Percentiles rank a stretch among this genome's conserved stretches.
Conservation (phyloP, 2,113 vertebrate genomes). For the Rhegmatorhina hoffmannsi region DNA sequence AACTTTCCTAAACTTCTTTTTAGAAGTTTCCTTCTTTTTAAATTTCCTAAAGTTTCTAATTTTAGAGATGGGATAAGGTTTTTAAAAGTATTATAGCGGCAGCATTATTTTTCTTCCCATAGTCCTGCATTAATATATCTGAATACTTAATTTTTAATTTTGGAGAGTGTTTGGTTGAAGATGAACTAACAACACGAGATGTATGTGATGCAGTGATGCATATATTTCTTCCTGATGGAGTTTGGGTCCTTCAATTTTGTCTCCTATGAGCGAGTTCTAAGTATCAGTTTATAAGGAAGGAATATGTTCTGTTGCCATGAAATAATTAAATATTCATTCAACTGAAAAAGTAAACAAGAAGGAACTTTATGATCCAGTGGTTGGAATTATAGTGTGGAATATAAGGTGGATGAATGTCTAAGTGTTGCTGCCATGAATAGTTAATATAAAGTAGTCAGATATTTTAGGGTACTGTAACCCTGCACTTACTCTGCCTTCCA, state of each 20-base stretch:
- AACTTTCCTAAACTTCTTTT: no score
- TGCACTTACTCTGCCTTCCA: neutral
- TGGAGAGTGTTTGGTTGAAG: neutral
- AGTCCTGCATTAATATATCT: neutral
- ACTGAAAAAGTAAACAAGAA: conserved; percentile 9
- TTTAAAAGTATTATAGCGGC: neutral
- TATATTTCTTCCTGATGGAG: neutral
- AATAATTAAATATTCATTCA: conserved; percentile 14
- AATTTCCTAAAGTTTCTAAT: neutral
- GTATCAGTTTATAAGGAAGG: neutral
- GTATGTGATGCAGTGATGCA: neutral
- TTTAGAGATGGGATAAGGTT: neutral
- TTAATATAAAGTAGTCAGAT: neutral
- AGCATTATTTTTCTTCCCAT: neutral
- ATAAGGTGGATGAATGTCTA: neutral
- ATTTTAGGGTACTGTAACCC: neutral
- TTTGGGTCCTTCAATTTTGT: neutral
- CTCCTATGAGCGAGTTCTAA: neutral
- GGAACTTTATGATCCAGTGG: neutral
- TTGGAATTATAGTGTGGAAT: neutral
- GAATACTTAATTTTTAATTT: neutral
- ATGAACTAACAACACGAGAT: neutral
- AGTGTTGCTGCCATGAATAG: neutral
- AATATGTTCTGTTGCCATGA: neutral
- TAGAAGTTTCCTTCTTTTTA: no score